phyloP scores from a whole-genome alignment of 2,797 vertebrate genomes.

The Lepus oiostolus region DNA sequence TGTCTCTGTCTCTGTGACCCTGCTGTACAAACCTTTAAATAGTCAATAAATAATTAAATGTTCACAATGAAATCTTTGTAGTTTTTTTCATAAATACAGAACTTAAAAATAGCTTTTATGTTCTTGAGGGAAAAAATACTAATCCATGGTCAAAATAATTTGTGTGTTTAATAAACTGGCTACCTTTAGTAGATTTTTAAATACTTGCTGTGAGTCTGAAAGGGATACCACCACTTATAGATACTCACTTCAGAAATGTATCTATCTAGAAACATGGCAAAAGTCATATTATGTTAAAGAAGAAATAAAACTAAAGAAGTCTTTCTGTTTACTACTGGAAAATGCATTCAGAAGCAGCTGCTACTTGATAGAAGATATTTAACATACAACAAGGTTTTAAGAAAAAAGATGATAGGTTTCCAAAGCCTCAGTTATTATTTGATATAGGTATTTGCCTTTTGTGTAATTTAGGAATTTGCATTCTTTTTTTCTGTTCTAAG shows the following conservation, averaged over 20 bases:
- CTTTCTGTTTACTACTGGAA: slow-evolving; percentile 7
- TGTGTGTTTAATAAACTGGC: neutral
- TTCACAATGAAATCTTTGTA: neutral
- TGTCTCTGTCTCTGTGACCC: no score
- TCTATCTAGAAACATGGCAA: neutral
- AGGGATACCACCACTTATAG: neutral
- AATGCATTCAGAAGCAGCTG: slow-evolving; percentile 10
- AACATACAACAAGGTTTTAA: slow-evolving; percentile 9
- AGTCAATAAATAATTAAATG: no score
- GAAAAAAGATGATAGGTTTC: neutral
- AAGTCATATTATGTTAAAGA: neutral
- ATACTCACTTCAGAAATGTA: slow-evolving; percentile 32
- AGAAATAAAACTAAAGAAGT: slow-evolving; percentile 21
- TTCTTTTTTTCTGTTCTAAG: slow-evolving; percentile 79
- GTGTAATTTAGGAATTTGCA: neutral
- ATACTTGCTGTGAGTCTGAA: neutral
- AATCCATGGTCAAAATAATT: neutral
- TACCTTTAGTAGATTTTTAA: neutral
- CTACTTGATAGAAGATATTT: neutral
- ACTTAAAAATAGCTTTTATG: slow-evolving; percentile 34
- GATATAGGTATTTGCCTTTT: neutral
- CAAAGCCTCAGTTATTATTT: neutral
- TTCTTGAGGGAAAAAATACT: neutral
- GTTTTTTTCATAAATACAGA: slow-evolving; percentile 20
- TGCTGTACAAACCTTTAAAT: no score